Conservation (phyloP, 2,888 invertebrate genomes). For the Galerucella pusilla region DNA sequence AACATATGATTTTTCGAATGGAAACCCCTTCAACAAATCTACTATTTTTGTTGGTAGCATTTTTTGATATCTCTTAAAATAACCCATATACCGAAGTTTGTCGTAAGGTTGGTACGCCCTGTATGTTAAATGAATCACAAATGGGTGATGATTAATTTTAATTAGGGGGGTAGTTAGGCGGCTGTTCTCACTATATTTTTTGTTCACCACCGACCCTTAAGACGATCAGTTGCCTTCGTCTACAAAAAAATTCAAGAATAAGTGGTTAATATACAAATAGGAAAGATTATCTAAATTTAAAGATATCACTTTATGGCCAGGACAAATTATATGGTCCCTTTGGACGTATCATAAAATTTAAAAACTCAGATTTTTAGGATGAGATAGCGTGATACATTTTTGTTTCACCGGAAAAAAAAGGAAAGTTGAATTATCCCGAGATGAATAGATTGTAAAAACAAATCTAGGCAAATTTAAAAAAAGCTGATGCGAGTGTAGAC, state of each 20-base stretch:
- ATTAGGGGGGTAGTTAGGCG: too few species aligned
- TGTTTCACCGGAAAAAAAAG: neutral
- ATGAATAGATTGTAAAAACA: neutral
- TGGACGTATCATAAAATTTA: slow-evolving; percentile 13
- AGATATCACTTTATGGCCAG: slow-evolving; percentile 9
- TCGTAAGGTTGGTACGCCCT: too few species aligned
- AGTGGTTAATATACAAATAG: slow-evolving; percentile 26
- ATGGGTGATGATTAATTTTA: too few species aligned
- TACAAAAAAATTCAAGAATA: slow-evolving; percentile 1
- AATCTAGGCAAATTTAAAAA: too few species aligned
- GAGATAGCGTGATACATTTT: slow-evolving; percentile 6
- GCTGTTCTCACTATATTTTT: too few species aligned
- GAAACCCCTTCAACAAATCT: too few species aligned
- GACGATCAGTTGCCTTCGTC: neutral
- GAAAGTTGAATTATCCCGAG: neutral
- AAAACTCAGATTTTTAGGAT: neutral
- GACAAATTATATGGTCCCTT: slow-evolving; percentile 18
- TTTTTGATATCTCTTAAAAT: too few species aligned
- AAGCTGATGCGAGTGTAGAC: too few species aligned
- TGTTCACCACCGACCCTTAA: slow-evolving; percentile 15
- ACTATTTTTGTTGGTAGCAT: too few species aligned
- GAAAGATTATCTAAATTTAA: slow-evolving; percentile 27
- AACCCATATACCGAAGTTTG: too few species aligned
- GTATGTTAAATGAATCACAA: too few species aligned
- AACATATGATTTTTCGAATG: too few species aligned